Evolutionary conservation across 2,888 invertebrate genomes (phyloP).

Genomic region (Ptychoptera contaminata): DNA sequence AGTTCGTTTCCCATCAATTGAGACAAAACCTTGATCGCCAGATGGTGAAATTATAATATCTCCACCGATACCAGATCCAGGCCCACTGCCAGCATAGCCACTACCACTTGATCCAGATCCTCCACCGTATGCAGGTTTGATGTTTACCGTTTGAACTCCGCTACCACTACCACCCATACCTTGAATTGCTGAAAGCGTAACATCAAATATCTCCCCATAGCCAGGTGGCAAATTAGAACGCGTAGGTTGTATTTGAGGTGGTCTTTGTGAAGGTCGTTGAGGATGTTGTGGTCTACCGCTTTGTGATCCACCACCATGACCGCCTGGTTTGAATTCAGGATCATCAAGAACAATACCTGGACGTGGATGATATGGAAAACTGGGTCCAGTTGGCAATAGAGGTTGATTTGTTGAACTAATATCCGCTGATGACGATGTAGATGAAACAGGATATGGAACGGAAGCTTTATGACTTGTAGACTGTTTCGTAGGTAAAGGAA

Average conservation of each 20-base stretch:
- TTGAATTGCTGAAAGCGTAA: slow-evolving; percentile 76
- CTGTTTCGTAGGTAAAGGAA: too few species aligned
- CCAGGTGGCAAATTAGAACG: slow-evolving; percentile 32
- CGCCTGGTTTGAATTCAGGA: slow-evolving; percentile 59
- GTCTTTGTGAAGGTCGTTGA: slow-evolving; percentile 19
- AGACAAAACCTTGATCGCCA: slow-evolving; percentile 73
- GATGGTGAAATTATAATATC: slow-evolving; percentile 69
- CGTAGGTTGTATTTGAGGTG: slow-evolving; percentile 27
- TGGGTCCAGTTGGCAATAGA: too few species aligned
- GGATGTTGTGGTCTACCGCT: slow-evolving; percentile 19
- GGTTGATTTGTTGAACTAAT: too few species aligned
- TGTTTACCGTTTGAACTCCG: slow-evolving; percentile 29
- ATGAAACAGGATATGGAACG: too few species aligned
- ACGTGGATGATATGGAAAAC: slow-evolving; percentile 45
- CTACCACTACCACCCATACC: slow-evolving; percentile 50
- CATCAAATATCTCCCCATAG: slow-evolving; percentile 72
- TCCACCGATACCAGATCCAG: slow-evolving; percentile 23
- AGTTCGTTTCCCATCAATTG: slow-evolving; percentile 80
- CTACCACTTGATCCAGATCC: slow-evolving; percentile 26
- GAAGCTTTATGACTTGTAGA: too few species aligned
- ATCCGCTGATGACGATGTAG: too few species aligned
- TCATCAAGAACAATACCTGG: slow-evolving; percentile 80
- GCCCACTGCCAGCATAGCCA: slow-evolving; percentile 20
- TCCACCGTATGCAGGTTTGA: slow-evolving; percentile 26
- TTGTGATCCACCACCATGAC: slow-evolving; percentile 25